phyloP scores from a whole-genome alignment of 2,113 vertebrate genomes.

The Psophia crepitans region DNA sequence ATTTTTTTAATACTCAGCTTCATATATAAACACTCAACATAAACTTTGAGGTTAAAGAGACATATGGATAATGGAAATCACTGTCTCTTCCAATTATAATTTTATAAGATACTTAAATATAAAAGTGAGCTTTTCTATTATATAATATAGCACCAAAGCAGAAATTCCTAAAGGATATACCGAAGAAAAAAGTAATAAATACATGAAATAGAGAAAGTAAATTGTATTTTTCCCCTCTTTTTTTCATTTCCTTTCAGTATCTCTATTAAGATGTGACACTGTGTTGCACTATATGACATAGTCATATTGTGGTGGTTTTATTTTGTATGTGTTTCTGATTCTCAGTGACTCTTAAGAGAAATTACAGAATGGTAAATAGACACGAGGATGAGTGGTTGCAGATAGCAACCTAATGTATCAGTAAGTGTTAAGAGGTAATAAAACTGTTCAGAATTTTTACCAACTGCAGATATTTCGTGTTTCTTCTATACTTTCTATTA shows the following conservation, averaged over 20 bases:
- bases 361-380: neutral
- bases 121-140: neutral
- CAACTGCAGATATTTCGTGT: neutral
- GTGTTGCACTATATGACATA: neutral
- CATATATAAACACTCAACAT: neutral
- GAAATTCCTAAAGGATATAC: neutral
- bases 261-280: neutral
- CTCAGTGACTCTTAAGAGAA: neutral
- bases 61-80: neutral
- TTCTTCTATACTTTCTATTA: neutral
- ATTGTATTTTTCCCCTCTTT: neutral
- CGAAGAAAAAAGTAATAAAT: neutral
- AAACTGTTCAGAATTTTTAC: neutral
- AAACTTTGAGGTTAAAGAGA: neutral
- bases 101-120: neutral
- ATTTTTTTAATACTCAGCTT: neutral
- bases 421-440: neutral
- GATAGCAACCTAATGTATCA: neutral
- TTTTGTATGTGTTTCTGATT: neutral
- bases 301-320: neutral
- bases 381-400: neutral
- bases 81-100: neutral
- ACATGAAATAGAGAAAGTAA: neutral
- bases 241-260: neutral
- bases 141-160: neutral